These are phyloP conservation scores for Babylonia areolata DNA, from an alignment of 1,140 invertebrate genomes.

Conservation along the genomic window DNA sequence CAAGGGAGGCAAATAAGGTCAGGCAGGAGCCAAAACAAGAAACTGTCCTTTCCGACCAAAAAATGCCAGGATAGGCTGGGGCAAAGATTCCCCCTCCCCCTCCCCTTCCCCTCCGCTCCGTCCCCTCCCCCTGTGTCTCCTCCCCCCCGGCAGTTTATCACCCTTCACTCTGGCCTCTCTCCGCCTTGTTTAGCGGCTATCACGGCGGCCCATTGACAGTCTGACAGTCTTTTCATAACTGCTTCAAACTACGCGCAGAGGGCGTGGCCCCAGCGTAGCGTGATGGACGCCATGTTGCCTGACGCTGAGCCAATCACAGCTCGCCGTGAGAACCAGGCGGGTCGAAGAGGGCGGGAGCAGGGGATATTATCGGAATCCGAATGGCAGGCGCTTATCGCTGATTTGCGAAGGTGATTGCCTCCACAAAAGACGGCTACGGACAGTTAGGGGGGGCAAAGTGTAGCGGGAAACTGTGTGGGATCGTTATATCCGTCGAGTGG, in stretches of 20 bases:
- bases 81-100: background rate
- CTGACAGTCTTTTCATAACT: slow-evolving; percentile 1
- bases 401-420: background rate
- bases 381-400: slow-evolving; percentile 7
- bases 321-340: slow-evolving; percentile 2
- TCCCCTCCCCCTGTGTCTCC: background rate
- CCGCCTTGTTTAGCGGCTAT: background rate
- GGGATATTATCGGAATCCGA: slow-evolving; percentile 3
- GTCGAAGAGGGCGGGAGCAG: slow-evolving; percentile 5
- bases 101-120: background rate
- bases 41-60: background rate
- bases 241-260: background rate
- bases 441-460: background rate
- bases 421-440: background rate
- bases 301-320: slow-evolving; percentile 11
- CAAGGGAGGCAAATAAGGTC: slow-evolving; percentile 4
- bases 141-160: background rate
- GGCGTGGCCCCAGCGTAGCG: background rate
- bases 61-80: background rate
- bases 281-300: background rate
- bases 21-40: background rate
- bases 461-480: too few species aligned
- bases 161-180: background rate
- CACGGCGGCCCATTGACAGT: background rate
- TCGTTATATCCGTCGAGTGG: background rate